Conservation (phyloP, 2,113 vertebrate species). For the Pongo pygmaeus region DNA sequence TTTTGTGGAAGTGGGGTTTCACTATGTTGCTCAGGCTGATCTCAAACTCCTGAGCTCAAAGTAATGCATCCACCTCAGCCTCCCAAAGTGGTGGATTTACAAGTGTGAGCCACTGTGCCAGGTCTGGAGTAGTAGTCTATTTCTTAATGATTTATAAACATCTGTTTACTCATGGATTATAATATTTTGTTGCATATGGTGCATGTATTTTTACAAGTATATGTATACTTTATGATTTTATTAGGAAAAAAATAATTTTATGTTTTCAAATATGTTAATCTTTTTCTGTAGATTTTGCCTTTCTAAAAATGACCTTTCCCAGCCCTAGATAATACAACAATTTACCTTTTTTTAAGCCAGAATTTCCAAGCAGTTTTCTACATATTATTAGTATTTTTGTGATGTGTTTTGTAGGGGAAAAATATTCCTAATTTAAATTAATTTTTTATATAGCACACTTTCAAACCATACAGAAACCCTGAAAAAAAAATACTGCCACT, state of each 20-base stretch:
- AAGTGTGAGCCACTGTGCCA: too few species aligned
- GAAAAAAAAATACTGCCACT: not conserved
- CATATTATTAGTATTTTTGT: not conserved
- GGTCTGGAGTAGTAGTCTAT: not conserved
- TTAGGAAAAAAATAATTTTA: not conserved
- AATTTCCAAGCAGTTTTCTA: not conserved
- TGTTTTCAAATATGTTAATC: not conserved
- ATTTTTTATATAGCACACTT: not conserved
- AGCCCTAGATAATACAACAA: not conserved
- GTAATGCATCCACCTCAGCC: too few species aligned
- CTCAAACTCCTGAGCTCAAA: too few species aligned
- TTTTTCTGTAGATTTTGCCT: not conserved
- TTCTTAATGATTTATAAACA: conserved; percentile 13
- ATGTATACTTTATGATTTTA: not conserved
- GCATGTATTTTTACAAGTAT: not conserved
- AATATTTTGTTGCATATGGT: not conserved
- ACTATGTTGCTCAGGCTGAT: too few species aligned
- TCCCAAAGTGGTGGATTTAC: too few species aligned
- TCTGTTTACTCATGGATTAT: not conserved
- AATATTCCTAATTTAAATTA: not conserved
- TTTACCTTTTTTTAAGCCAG: not conserved
- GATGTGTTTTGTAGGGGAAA: not conserved
- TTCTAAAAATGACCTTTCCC: not conserved
- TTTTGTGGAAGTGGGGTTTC: too few species aligned
- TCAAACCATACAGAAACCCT: not conserved